phyloP scores from a whole-genome alignment of 2,888 invertebrate species.

The Boloria selene region DNA sequence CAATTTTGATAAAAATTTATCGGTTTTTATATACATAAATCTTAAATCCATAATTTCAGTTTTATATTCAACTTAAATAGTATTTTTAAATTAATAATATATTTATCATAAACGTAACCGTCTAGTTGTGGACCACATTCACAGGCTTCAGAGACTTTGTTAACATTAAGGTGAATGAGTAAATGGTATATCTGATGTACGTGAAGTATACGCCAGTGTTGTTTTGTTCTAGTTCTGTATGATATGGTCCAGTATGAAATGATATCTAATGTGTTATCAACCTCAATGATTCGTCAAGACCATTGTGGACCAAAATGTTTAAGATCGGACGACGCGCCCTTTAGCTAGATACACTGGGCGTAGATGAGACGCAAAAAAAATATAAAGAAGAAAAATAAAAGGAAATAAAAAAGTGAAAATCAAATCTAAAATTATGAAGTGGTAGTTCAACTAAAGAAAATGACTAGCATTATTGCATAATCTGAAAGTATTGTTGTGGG shows the following conservation, averaged over 20 bases:
- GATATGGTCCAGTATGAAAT: slow-evolving; percentile 72
- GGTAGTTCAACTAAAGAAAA: slow-evolving; percentile 72
- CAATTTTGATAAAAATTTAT: slow-evolving; percentile 38
- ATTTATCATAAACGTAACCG: slow-evolving; percentile 56
- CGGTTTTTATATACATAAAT: background rate
- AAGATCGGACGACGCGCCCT: slow-evolving; percentile 52
- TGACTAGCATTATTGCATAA: slow-evolving; percentile 79
- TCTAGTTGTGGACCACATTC: slow-evolving; percentile 69
- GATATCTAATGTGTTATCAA: slow-evolving; percentile 71
- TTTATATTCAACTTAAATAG: too few species aligned
- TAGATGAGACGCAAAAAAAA: slow-evolving; percentile 64
- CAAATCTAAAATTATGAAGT: slow-evolving; percentile 77
- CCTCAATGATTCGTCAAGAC: slow-evolving; percentile 43
- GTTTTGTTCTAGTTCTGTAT: slow-evolving; percentile 74
- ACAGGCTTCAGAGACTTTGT: slow-evolving; percentile 68
- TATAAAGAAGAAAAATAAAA: slow-evolving; percentile 58
- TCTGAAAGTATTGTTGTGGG: slow-evolving; percentile 78
- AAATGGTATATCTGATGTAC: slow-evolving; percentile 72
- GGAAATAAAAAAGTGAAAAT: slow-evolving; percentile 68
- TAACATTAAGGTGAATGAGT: slow-evolving; percentile 75
- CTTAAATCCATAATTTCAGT: background rate
- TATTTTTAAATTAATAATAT: background rate
- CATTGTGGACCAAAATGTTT: slow-evolving; percentile 51
- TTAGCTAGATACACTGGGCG: slow-evolving; percentile 66
- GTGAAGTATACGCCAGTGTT: slow-evolving; percentile 80